Percentiles rank a stretch among this genome's conserved stretches.
phyloP scores from a whole-genome alignment of 2,113 vertebrate species.

The Podarcis muralis region DNA sequence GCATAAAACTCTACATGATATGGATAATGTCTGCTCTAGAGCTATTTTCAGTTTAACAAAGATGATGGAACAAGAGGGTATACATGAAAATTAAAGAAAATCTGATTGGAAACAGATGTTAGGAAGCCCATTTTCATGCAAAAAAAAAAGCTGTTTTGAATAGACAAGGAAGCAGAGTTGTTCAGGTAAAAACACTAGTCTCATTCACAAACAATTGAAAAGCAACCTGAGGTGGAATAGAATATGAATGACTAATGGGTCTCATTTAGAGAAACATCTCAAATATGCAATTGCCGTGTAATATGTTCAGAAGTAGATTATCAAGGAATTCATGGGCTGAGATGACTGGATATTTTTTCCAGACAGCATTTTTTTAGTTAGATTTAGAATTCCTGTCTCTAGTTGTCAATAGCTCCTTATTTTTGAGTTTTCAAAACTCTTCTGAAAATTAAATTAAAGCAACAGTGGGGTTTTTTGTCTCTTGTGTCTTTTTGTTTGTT shows the following conservation, averaged over 20 bases:
- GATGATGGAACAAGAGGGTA: constrained; percentile 68
- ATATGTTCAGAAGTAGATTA: not conserved
- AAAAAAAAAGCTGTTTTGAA: constrained; percentile 53
- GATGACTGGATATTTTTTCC: not conserved
- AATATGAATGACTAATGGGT: constrained; percentile 33
- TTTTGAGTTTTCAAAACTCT: constrained; percentile 9
- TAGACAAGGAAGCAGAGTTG: constrained; percentile 58
- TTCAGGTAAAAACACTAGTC: constrained; percentile 66
- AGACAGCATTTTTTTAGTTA: not conserved
- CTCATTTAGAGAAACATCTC: constrained; percentile 24
- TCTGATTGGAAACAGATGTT: constrained; percentile 76
- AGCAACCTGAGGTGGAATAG: constrained; percentile 20
- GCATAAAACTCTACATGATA: constrained; percentile 65
- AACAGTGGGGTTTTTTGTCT: not conserved
- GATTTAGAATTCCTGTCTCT: not conserved
- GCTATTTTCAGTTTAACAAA: constrained; percentile 72
- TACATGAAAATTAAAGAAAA: constrained; percentile 69
- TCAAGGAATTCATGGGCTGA: not conserved
- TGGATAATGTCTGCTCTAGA: constrained; percentile 65
- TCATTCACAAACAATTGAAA: constrained; percentile 64
- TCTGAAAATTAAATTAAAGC: constrained; percentile 1
- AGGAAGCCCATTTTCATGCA: constrained; percentile 61
- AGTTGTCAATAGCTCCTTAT: not conserved
- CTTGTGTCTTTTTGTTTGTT: not conserved
- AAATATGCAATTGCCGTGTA: constrained; percentile 20